Base-by-base conservation (phyloP, 1,140 invertebrate genomes). In the Ditylenchus dipsaci region DNA sequence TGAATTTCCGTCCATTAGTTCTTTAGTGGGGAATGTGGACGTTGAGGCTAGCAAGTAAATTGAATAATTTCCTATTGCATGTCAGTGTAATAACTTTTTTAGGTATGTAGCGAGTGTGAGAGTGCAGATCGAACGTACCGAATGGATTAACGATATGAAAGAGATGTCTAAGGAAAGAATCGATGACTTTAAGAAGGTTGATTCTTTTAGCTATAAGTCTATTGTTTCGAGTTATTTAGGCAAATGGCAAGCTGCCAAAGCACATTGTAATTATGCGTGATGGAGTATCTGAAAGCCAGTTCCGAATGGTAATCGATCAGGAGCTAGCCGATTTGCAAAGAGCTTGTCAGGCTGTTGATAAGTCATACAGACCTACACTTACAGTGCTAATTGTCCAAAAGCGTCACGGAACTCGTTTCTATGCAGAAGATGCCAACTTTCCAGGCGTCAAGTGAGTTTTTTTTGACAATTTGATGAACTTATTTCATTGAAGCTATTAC, bases 221-320 rank as follows among this genome's bases (percentile, higher is more conserved):
- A 38, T 38, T 38, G 33, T 38, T n/a, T n/a, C n/a, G 11, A 38
- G 11, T 5, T 17, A 21, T 53, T 19, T 53, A 53, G 49, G 49
- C 49, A 5, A 53, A 53, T 53, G 49, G 49, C 3, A 19, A 21
- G 49, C 17, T 5, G 1, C 63, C 63, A 11, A n/a, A 38, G 26
- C 33, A 65, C 26, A 65, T 65, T 3, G 83, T 91, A 33, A 88
- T 90, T 63, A 92, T 89, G 80, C 86, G 91, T 11, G 91, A 93
- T 80, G 92, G 91, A 1, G 91, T 94, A 0, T 90, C 89, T 1
- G 91, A 93, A 77, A 91, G 91, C 0, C 90, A 93, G 75, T 92
- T 93, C 81, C 75, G 63, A 27, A 68, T 71, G 8, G 71, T 73
- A 8, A 64, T 63, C n/a, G 60, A 72, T 1, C 21, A 26, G 11